These are phyloP conservation scores for Brachypteracias leptosomus DNA, from an alignment of 2,113 vertebrate genomes.

Conservation along the genomic window DNA sequence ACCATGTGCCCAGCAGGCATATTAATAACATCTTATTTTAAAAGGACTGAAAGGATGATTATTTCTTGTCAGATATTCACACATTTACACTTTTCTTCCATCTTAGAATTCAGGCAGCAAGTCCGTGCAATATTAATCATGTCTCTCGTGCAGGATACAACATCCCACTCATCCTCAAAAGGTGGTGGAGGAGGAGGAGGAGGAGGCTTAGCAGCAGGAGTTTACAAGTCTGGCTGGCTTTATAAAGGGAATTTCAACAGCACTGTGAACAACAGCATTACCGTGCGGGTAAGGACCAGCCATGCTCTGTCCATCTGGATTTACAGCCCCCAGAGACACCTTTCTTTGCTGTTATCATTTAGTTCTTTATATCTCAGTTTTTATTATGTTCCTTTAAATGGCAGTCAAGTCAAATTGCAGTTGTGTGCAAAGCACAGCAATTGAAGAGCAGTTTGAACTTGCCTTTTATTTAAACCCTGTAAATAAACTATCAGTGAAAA, in stretches of 20 bases:
- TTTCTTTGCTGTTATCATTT: background rate
- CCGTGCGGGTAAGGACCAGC: constrained; percentile 87
- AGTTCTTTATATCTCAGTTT: background rate
- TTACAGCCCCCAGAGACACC: background rate
- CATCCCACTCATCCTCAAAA: constrained; percentile 96
- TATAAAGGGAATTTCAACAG: constrained; percentile 99
- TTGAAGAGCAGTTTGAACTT: background rate
- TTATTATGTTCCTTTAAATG: background rate
- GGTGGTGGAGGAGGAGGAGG: constrained; percentile 81
- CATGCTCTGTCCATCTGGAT: background rate
- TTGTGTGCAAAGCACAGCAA: background rate
- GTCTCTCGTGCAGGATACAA: constrained; percentile 85
- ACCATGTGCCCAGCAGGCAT: background rate
- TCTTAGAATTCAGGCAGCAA: background rate
- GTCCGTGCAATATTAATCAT: background rate
- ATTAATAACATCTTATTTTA: background rate
- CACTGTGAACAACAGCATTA: constrained; percentile 97
- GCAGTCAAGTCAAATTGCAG: background rate
- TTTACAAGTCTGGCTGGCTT: constrained; percentile 97
- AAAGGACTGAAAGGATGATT: background rate
- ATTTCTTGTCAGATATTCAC: background rate
- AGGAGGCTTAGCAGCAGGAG: constrained; percentile 82
- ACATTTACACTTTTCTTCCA: background rate
- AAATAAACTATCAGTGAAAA: background rate
- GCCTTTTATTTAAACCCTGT: background rate